Base-by-base conservation (phyloP, 2,797 vertebrate species). In the Hyperoplus immaculatus region DNA sequence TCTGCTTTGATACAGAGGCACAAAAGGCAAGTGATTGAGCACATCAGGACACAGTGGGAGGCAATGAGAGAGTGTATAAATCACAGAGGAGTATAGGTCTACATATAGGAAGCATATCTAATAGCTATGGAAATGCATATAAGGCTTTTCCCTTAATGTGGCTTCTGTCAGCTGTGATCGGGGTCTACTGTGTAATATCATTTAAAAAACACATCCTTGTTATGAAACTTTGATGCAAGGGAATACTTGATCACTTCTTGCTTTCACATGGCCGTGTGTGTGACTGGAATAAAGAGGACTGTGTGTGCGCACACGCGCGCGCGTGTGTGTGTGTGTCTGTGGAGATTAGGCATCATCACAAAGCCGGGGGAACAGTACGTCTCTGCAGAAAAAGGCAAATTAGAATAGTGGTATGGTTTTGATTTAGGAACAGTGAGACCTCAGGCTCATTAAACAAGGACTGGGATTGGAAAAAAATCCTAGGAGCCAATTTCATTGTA, bases 151-250 rank as follows among this genome's bases (percentile, higher is more conserved):
- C 75, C 74, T 82, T 82, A 77, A 84, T 59, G 77, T n/a, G 50
- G 82, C 82, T 29, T 3, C 29, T 76, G 84, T 84, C 86, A 29
- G 45, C 72, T 80, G 50, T 50, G 60, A 85, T 87, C 53, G 3
- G 29, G 72, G 18, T 58, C 82, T 5, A 6, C 76, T 8, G 74
- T 11, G 69, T 64, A 81, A 69, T 62, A 83, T 72, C 63, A 74
- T 84, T 87, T 82, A 83, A 91, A 83, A 91, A 88, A 82, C 85
- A 57, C 47, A 4, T 57, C 70, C 76, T 85, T 74, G 59, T 90
- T 90, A 90, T 79, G 80, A 74, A 88, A 81, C 82, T 88, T 81
- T 74, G 86, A 89, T 87, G 88, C 85, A 80, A 84, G 85, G 66
- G 83, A 91, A 90, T 88, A 81, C 69, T 77, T 85, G 80, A 91